Conservation (phyloP, 2,113 vertebrate species). For the Numida meleagris region DNA sequence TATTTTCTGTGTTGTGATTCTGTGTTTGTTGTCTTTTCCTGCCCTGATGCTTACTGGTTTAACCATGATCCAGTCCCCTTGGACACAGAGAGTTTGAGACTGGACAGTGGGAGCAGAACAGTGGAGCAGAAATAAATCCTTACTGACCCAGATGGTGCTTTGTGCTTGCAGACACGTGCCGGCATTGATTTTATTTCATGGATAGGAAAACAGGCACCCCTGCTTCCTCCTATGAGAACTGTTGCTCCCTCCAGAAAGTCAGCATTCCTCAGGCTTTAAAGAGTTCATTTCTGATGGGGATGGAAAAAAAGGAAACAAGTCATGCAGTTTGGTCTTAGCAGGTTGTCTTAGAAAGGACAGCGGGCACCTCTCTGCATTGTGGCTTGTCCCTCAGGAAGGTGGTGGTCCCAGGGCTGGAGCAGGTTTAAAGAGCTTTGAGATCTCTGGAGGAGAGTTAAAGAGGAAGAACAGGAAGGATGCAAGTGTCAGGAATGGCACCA, state of each 20-base stretch:
- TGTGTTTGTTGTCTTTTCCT: background rate
- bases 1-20: background rate
- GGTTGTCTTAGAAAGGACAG: background rate
- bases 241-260: background rate
- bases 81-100: background rate
- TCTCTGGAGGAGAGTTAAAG: background rate
- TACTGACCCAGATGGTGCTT: background rate
- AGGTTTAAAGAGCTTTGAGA: background rate
- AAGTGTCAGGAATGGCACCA: background rate
- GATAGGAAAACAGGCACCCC: background rate
- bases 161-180: background rate
- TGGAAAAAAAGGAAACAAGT: background rate
- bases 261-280: background rate
- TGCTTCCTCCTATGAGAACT: background rate
- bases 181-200: background rate
- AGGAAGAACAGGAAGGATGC: background rate
- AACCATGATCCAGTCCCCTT: background rate
- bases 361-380: background rate
- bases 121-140: background rate
- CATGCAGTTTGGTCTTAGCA: rapidly evolving
- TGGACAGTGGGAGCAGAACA: background rate
- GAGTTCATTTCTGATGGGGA: background rate
- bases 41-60: background rate
- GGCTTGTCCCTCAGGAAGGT: background rate
- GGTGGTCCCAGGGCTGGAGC: background rate